Base-by-base conservation (phyloP, 2,113 vertebrate genomes). In the Eretmochelys imbricata region DNA sequence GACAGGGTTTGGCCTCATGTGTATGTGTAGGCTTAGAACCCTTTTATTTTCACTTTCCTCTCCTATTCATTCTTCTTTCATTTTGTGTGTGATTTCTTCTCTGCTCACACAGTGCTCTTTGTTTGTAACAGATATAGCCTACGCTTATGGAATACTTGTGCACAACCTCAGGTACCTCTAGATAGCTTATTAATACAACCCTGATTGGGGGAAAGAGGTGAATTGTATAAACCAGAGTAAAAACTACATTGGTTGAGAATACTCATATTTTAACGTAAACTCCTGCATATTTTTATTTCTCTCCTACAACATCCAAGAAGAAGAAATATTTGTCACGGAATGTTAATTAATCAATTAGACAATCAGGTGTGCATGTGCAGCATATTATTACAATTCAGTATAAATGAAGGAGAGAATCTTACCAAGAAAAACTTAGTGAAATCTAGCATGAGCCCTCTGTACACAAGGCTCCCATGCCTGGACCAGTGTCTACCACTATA, bases 91-190 rank as follows among this genome's bases (percentile, higher is more conserved):
- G 19, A 11, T 53, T 53, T 53, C 35, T 53, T 54, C 35, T 20
- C 29, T 35, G 35, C 35, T n/a, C n/a, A 24, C 13, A 5, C 0
- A 0, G 69, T 35, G 10, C 31, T 29, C 27, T 57, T 9, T 2
- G 0, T 85, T 91, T 83, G 50, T 83, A 16, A 24, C 62, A 1
- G 16, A 72, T 50, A 79, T 81, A 6, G 4, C 12, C n/a, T 84
- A 94, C 84, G n/a, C 1, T 0, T 55, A 29, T 0, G 0, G 82
- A 93, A 42, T 55, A 50, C 25, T 13, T 84, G 10, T 38, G n/a
- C 80, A 13, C 11, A 25, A 83, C 48, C 84, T 0, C 57, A 59
- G 54, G 0, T 87, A 42, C 16, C 85, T 38, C 38, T 42, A 59
- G 27, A 20, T 17, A 2, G 14, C 90, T 62, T 84, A 82, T 31